Conservation (phyloP, 2,888 invertebrate species). For the Parasteatoda lunata region DNA sequence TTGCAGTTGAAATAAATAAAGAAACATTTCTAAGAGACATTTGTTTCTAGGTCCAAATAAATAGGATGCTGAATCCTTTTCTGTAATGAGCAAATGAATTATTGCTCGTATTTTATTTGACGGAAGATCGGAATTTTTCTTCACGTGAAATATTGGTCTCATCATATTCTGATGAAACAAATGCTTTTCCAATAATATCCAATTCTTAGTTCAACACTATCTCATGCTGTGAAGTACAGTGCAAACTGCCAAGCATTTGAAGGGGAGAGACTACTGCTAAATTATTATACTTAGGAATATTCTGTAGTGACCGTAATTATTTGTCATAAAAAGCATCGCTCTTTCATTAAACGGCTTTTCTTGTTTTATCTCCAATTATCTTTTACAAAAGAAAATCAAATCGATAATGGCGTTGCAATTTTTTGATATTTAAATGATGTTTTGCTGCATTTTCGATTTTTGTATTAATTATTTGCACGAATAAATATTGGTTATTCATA, state of each 20-base stretch:
- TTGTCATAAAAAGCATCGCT: constrained; percentile 48
- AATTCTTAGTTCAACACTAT: constrained; percentile 47
- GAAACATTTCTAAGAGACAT: constrained; percentile 44
- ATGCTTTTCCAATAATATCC: constrained; percentile 68
- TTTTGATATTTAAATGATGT: constrained; percentile 3
- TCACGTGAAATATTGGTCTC: constrained; percentile 56
- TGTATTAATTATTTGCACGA: not conserved
- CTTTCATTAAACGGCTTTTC: constrained; percentile 33
- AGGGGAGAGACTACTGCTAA: constrained; percentile 7
- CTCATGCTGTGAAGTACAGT: constrained; percentile 24
- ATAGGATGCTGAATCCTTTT: constrained; percentile 28
- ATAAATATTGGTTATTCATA: not conserved
- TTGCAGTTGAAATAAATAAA: constrained; percentile 44
- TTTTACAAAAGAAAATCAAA: not conserved
- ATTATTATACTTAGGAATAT: constrained; percentile 41
- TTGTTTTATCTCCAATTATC: constrained; percentile 39
- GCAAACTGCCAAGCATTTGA: constrained; percentile 17
- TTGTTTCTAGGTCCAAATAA: constrained; percentile 47
- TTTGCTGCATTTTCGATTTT: not conserved
- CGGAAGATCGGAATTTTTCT: constrained; percentile 50
- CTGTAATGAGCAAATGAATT: constrained; percentile 66
- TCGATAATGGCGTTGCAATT: not conserved
- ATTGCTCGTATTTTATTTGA: constrained; percentile 62
- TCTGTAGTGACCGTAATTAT: constrained; percentile 38
- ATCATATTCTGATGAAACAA: constrained; percentile 58